These are phyloP conservation scores for Bombyx mori DNA, from an alignment of 1,140 invertebrate genomes.

Conservation along the genomic window DNA sequence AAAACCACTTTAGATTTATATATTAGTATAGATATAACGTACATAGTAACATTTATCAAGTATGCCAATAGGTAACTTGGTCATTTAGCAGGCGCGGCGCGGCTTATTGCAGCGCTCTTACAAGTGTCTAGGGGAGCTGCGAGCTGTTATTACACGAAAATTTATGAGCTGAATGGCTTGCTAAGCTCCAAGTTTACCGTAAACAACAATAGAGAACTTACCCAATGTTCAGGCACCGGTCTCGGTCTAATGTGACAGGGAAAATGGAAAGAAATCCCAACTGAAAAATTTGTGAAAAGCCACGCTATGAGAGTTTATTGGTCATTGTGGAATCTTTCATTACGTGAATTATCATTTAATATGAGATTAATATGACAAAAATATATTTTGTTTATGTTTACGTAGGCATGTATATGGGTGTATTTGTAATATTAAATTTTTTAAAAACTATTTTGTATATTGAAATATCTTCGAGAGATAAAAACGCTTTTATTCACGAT, in stretches of 20 bases:
- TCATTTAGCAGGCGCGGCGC: slow-evolving; percentile 29
- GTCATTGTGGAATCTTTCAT: slow-evolving; percentile 8
- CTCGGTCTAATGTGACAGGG: slow-evolving; percentile 40
- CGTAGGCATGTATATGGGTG: no score
- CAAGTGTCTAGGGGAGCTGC: slow-evolving; percentile 63
- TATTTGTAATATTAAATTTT: no score
- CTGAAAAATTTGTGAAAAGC: slow-evolving; percentile 42
- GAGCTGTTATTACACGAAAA: slow-evolving; percentile 64
- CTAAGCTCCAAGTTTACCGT: slow-evolving; percentile 55
- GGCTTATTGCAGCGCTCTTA: slow-evolving; percentile 48
- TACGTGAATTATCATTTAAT: no score
- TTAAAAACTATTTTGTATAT: no score
- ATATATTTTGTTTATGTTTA: no score
- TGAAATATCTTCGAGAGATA: no score
- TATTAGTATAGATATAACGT: no score
- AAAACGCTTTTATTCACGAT: no score
- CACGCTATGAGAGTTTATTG: slow-evolving; percentile 37
- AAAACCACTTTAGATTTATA: no score
- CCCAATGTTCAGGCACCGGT: slow-evolving; percentile 36
- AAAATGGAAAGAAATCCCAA: slow-evolving; percentile 46
- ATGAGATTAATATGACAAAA: no score
- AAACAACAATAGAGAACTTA: slow-evolving; percentile 65
- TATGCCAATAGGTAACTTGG: slow-evolving; percentile 19
- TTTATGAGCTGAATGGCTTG: slow-evolving; percentile 60
- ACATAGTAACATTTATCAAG: no score